Conservation (phyloP, 2,888 invertebrate species). For the Drosophila tanythrix region DNA sequence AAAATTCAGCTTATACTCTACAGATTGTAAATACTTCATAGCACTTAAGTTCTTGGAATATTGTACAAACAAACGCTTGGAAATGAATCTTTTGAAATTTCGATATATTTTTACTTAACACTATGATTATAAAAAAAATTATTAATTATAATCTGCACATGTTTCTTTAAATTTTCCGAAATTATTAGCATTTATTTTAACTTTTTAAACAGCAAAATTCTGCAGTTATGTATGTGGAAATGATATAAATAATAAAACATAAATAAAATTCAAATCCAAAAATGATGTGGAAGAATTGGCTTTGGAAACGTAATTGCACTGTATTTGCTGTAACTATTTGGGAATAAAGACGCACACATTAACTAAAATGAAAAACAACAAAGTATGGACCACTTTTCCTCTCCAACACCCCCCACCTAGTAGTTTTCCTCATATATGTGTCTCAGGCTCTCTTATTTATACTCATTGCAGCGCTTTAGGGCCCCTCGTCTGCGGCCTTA, state of each 20-base stretch:
- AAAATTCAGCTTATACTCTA: background rate
- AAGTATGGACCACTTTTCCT: conserved; percentile 18
- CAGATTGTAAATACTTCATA: conserved; percentile 37
- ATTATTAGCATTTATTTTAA: no score
- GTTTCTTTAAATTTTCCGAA: no score
- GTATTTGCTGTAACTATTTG: conserved; percentile 50
- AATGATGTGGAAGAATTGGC: background rate
- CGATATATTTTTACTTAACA: no score
- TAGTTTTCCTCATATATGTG: conserved; percentile 38
- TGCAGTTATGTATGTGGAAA: background rate
- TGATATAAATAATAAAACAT: background rate
- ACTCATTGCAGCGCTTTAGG: conserved; percentile 76
- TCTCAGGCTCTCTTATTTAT: conserved; percentile 61
- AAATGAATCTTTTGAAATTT: no score
- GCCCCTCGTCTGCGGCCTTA: conserved; percentile 34
- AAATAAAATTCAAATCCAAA: background rate
- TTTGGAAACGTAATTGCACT: conserved; percentile 12
- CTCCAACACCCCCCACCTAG: conserved; percentile 3
- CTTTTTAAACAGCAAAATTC: no score
- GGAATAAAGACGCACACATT: conserved; percentile 47
- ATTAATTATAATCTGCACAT: no score
- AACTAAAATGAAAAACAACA: conserved; percentile 23
- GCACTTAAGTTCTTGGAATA: conserved; percentile 19
- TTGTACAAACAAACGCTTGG: conserved; percentile 8
- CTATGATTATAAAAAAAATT: no score